Evolutionary conservation across 35 echinoderm and acorn worm species (phyloP), one percentile per base, ranked within the genome.

Genomic region (Patiria miniata): DNA sequence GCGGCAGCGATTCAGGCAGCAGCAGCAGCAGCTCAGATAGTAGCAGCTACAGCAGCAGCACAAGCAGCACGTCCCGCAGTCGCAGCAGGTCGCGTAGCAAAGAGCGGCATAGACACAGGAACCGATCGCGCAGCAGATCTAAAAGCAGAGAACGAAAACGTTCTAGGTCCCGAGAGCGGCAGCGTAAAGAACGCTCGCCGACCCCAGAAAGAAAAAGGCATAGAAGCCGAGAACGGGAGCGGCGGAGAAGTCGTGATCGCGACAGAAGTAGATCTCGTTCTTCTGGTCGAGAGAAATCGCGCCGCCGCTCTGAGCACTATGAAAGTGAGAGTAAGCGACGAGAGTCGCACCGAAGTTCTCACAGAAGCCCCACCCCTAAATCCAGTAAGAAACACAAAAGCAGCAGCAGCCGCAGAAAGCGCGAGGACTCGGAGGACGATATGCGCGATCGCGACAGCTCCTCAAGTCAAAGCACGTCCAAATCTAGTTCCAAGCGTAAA

Each of bases 201-300:
- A 73, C 65, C 34, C 65, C 65, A 36, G 65, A 73, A 34, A 73
- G 34, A 73, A 26, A 34, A 10, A 26, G 65, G 26, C 65, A 36
- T 34, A 73, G 65, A 73, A 73, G 26, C 7, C 21, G 34, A 73
- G 65, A 73, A 14, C 15, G n/a, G 22, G 65, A 73, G 8, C 65
- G 26, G 21, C 37, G 60, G 51, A 61, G 83, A 34, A 78, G 42
- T 78, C 47, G 40, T 8, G 36, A 59, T 37, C 37, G 68, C 12
- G 21, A 76, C 40, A 68, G 83, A 58, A 87, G 86, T 87, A 33
- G 77, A 52, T 78, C 68, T 28, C 30, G 47, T 2, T 77, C 68
- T 78, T 26, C 26, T 14, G 34, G 21, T 73, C 65, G 65, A 34
- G 65, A 36, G 65, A 73, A 73, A 34, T 73, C 65, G 14, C 65